Evolutionary conservation across 2,113 vertebrate genomes (phyloP), one percentile per base, ranked within the genome.

Genomic region (Polypterus bichir): DNA sequence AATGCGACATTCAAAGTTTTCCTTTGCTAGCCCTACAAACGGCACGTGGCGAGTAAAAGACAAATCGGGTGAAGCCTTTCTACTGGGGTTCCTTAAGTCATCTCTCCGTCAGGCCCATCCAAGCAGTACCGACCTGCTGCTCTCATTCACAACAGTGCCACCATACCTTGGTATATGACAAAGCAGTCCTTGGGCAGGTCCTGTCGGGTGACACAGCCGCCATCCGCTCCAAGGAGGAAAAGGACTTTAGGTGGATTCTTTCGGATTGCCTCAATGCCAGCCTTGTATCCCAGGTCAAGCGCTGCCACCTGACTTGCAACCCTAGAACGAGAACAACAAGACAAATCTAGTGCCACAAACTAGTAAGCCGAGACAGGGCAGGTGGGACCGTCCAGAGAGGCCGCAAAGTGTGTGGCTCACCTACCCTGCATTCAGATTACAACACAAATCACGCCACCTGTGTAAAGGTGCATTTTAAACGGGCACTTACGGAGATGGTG

Each of bases 271-370:
- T 97, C 92, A 9, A 98, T 90, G n/a, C 96, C 96, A 55, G 94
- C 83, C 75, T 94, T 94, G 84, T 96, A 99, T 54, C 96, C 96
- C 67, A 99, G 80, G 70, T 99, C 96, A 75, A 99, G 76, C 9
- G 96, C 94, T 73, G 96, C 95, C 6, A 99, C 96, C 70, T 99
- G 96, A 79, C 92, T 96, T 73, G 96, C 95, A 76, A 96, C 89
- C 73, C 95, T 99, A 66, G n/a, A 70, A 55, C 59, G 69, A 74
- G 0, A 57, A 63, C 69, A 47, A 70, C 6, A 65, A 51, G 27
- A 27, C 27, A 27, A 27, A 27, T 27, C 27, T 27, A 27, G 27
- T 27, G 27, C 27, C 27, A 27, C 27, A 27, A 27, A 27, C 27
- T 27, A 27, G 27, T 27, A 2, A 27, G 27, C 27, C 27, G 27